A percentile compares a stretch with the other conserved stretches of the same genome.
phyloP scores from a whole-genome alignment of 53 echinoderm and acorn worm species.

The Astropecten irregularis region DNA sequence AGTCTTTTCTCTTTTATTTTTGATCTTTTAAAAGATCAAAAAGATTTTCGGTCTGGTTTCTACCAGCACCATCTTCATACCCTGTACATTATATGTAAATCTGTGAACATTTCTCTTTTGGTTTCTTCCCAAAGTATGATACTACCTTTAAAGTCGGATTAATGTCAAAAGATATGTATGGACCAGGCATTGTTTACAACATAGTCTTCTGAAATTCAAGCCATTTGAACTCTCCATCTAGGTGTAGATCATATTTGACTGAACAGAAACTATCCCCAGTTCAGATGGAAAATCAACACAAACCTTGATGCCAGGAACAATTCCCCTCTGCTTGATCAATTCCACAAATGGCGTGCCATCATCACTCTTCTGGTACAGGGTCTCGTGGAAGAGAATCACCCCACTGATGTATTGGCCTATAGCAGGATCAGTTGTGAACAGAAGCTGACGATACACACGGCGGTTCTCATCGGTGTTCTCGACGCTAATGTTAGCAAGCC shows the following conservation, averaged over 20 bases:
- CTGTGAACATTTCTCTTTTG: no score
- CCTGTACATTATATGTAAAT: no score
- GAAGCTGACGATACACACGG: constrained; percentile 82
- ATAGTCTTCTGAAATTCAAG: no score
- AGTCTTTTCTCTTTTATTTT: no score
- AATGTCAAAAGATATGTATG: no score
- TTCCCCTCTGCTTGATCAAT: constrained; percentile 64
- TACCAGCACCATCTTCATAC: no score
- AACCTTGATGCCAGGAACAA: constrained; percentile 93
- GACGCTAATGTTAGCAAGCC: constrained; percentile 74
- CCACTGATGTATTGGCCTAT: constrained; percentile 81
- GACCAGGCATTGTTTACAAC: no score
- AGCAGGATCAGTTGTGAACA: constrained; percentile 72
- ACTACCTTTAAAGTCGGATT: no score
- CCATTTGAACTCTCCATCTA: no score
- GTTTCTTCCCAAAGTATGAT: no score
- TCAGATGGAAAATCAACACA: not conserved
- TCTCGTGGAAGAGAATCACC: constrained; percentile 94
- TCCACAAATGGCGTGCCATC: constrained; percentile 79
- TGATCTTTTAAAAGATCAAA: no score
- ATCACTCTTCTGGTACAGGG: constrained; percentile 94
- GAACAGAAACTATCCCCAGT: not conserved
- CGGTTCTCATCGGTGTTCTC: constrained; percentile 95
- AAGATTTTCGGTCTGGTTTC: no score
- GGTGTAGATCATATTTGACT: not conserved